These are phyloP conservation scores for Notodonta dromedarius DNA, from an alignment of 2,888 invertebrate genomes.

Conservation along the genomic window DNA sequence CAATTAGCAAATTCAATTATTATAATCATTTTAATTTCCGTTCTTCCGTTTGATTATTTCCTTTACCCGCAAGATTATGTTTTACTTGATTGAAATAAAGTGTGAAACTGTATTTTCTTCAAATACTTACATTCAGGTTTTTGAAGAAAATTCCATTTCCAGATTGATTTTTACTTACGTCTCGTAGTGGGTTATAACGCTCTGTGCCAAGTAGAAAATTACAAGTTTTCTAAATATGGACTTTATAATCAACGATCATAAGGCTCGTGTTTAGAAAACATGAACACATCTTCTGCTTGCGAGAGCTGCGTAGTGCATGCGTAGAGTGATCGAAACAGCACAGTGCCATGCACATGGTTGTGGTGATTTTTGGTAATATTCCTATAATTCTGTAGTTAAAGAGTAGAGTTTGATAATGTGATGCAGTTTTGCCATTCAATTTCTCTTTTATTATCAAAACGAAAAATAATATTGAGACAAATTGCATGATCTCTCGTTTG, in stretches of 20 bases:
- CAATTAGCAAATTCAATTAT: slow-evolving; percentile 20
- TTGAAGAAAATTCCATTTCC: not conserved
- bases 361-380: slow-evolving; percentile 66
- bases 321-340: slow-evolving; percentile 65
- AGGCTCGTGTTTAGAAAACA: slow-evolving; percentile 31
- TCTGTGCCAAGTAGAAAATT: slow-evolving; percentile 1
- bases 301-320: slow-evolving; percentile 73
- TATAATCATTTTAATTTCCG: not conserved
- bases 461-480: slow-evolving; percentile 38
- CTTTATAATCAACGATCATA: slow-evolving; percentile 19
- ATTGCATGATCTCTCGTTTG: slow-evolving; percentile 68
- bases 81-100: slow-evolving; percentile 1
- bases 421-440: slow-evolving; percentile 76
- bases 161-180: slow-evolving; percentile 1
- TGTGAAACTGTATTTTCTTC: not conserved
- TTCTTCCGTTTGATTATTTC: too few relatives aligned
- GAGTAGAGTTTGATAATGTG: slow-evolving; percentile 67
- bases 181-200: slow-evolving; percentile 1
- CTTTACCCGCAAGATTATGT: not conserved
- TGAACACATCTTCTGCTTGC: slow-evolving; percentile 29
- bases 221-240: slow-evolving; percentile 23
- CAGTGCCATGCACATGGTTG: slow-evolving; percentile 80
- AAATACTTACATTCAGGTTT: slow-evolving; percentile 1
- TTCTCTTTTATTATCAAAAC: slow-evolving; percentile 73
- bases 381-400: slow-evolving; percentile 57